A percentile compares a stretch with the other conserved stretches of the same genome.
Evolutionary conservation across 1,140 invertebrate species (phyloP).

Genomic region (Drosophila tsacasi): DNA sequence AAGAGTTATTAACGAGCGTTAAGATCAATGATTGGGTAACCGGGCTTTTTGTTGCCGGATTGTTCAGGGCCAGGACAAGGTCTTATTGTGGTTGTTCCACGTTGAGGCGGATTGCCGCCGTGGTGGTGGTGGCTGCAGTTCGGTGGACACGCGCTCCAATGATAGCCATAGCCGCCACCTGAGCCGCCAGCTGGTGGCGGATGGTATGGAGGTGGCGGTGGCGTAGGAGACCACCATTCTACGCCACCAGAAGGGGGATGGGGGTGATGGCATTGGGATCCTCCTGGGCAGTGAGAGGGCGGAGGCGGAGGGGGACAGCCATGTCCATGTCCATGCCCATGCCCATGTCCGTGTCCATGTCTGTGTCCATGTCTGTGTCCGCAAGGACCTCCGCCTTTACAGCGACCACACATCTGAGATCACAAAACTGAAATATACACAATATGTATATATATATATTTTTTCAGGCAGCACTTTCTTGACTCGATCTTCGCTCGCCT

Average conservation of each 20-base stretch:
- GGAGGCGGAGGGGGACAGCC: background rate
- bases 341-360: background rate
- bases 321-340: background rate
- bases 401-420: slow-evolving; percentile 1
- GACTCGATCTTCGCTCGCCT: slow-evolving; percentile 4
- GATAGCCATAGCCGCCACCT: background rate
- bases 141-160: slow-evolving; percentile 3
- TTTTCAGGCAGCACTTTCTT: background rate
- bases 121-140: background rate
- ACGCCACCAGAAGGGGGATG: background rate
- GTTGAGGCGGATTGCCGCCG: background rate
- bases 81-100: background rate
- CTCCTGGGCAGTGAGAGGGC: background rate
- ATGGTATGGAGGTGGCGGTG: background rate
- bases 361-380: background rate
- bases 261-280: background rate
- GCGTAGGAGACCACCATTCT: background rate
- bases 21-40: background rate
- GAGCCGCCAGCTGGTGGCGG: slow-evolving; percentile 2
- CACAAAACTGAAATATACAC: slow-evolving; percentile 13
- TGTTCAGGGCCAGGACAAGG: background rate
- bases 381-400: background rate
- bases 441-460: background rate
- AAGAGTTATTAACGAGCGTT: background rate
- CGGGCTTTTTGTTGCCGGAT: background rate